A percentile compares a stretch with the other conserved stretches of the same genome.
These are phyloP conservation scores for Cantharis rufa DNA, from an alignment of 2,888 invertebrate genomes.

Conservation along the genomic window DNA sequence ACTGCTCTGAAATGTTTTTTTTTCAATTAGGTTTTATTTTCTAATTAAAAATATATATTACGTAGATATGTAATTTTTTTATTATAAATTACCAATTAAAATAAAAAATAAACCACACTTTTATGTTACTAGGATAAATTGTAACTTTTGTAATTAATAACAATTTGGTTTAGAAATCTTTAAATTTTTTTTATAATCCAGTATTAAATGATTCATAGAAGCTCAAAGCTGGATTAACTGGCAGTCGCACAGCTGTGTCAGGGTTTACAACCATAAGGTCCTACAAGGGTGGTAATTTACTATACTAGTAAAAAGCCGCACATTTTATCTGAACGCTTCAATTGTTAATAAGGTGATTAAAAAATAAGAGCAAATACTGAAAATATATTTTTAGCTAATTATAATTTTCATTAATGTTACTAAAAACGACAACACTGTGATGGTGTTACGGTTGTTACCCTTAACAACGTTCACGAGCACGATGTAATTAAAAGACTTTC, in stretches of 20 bases:
- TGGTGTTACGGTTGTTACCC: not conserved
- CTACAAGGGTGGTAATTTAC: not conserved
- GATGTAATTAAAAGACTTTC: not conserved
- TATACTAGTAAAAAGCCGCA: not conserved
- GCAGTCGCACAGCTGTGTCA: not conserved
- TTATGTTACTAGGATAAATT: not conserved
- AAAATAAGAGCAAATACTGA: not conserved
- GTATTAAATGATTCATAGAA: slow-evolving; percentile 1
- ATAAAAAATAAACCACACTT: not conserved
- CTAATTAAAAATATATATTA: too few relatives aligned
- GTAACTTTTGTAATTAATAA: not conserved
- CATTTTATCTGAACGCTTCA: not conserved
- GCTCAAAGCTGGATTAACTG: slow-evolving; percentile 3
- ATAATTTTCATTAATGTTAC: not conserved
- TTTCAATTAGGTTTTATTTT: too few relatives aligned
- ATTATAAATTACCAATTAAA: not conserved
- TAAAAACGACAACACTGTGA: not conserved
- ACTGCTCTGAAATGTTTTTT: too few relatives aligned
- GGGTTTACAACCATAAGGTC: not conserved
- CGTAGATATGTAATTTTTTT: too few relatives aligned
- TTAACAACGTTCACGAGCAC: not conserved
- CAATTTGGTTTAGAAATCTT: not conserved
- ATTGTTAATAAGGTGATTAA: not conserved
- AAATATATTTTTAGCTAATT: not conserved
- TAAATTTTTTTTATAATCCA: not conserved